Percentiles rank a stretch among this genome's conserved stretches.
Evolutionary conservation across 2,113 vertebrate species (phyloP).

Genomic region (Microtus richardsoni): DNA sequence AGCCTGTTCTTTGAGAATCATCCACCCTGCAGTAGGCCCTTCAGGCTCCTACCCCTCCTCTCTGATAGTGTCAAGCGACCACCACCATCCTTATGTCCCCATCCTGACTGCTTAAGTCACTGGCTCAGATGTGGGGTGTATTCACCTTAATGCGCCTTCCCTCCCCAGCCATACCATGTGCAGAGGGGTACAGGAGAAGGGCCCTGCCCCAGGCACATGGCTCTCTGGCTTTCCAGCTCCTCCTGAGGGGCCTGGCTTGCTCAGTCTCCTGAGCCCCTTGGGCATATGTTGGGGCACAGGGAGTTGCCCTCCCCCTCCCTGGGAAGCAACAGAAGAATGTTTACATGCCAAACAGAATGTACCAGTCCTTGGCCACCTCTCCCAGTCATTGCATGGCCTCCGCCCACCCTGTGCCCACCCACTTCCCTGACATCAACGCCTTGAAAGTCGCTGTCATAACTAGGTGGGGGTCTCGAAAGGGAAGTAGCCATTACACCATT

Average conservation of each 20-base stretch:
- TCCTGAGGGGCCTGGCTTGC: slow-evolving; percentile 26
- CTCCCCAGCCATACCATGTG: slow-evolving; percentile 25
- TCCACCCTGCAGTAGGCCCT: background rate
- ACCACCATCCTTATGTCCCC: background rate
- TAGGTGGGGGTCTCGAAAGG: slow-evolving; percentile 85
- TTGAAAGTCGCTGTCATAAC: slow-evolving; percentile 84
- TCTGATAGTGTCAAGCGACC: background rate
- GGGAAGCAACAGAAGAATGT: slow-evolving; percentile 88
- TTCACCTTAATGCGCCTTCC: slow-evolving; percentile 23
- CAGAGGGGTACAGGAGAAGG: slow-evolving; percentile 33
- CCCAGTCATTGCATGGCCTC: slow-evolving; percentile 81
- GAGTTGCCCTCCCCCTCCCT: slow-evolving; percentile 16
- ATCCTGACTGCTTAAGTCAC: slow-evolving; percentile 6
- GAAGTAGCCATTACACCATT: slow-evolving; percentile 89
- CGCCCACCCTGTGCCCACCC: slow-evolving; percentile 53
- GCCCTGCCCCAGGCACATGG: background rate
- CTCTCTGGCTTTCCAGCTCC: slow-evolving; percentile 13
- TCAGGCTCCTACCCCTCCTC: background rate
- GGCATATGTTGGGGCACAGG: background rate
- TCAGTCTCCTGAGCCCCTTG: slow-evolving; percentile 56
- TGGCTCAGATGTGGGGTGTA: slow-evolving; percentile 40
- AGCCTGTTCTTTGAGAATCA: background rate
- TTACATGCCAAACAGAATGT: slow-evolving; percentile 91
- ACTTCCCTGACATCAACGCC: background rate
- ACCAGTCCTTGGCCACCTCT: slow-evolving; percentile 65